These are phyloP conservation scores for Mythimna vitellina DNA, from an alignment of 2,888 invertebrate species.

Conservation along the genomic window DNA sequence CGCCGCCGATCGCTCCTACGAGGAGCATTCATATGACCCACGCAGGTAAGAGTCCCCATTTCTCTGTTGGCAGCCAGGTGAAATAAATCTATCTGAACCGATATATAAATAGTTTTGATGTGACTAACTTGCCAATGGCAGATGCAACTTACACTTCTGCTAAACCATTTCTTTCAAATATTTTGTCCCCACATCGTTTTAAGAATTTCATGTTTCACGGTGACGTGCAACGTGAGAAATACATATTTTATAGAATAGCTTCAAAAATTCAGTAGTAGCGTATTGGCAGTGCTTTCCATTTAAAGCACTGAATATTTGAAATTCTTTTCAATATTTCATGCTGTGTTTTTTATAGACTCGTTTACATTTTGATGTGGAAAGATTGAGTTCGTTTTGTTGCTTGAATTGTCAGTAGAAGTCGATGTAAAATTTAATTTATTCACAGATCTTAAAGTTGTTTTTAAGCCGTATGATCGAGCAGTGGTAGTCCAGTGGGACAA, in stretches of 20 bases:
- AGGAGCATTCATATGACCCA: too few relatives aligned
- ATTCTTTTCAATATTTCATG: conserved; percentile 45
- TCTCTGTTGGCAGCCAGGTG: too few relatives aligned
- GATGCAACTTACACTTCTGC: conserved; percentile 12
- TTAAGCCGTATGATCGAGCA: too few relatives aligned
- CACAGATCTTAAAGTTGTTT: neutral
- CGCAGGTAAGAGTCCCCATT: too few relatives aligned
- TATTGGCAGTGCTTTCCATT: conserved; percentile 34
- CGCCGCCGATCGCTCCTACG: too few relatives aligned
- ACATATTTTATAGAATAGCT: conserved; percentile 26
- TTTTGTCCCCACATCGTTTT: conserved; percentile 27
- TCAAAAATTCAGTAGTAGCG: conserved; percentile 18
- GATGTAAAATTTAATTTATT: neutral
- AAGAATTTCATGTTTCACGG: conserved; percentile 3
- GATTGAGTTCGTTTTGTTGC: neutral
- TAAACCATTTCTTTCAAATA: neutral
- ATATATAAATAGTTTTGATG: too few relatives aligned
- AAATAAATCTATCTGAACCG: too few relatives aligned
- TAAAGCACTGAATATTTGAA: conserved; percentile 40
- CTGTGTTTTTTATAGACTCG: neutral
- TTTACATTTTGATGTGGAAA: conserved; percentile 20
- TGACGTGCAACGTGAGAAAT: conserved; percentile 20
- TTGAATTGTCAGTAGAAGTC: neutral
- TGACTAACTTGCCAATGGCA: neutral
- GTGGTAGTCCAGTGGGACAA: too few relatives aligned